phyloP scores from a whole-genome alignment of 2,113 vertebrate genomes.

The Cryptomyrus ogoouensis region DNA sequence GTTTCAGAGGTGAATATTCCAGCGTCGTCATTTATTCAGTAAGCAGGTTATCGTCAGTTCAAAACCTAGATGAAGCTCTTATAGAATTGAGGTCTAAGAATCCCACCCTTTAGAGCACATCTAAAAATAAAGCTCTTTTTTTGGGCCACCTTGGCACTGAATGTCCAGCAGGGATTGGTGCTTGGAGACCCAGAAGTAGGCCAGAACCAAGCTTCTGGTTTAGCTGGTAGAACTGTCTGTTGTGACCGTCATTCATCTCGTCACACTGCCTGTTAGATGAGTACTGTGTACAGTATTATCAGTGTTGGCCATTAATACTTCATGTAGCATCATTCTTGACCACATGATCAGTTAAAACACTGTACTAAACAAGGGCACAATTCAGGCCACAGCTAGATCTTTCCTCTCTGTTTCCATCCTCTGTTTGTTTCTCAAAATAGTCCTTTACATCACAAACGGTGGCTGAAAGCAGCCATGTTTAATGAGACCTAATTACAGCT shows the following conservation, averaged over 20 bases:
- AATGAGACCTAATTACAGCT: constrained; percentile 41
- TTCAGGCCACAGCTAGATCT: not conserved
- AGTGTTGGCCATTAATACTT: not conserved
- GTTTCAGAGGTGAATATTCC: not conserved
- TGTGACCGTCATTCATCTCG: not conserved
- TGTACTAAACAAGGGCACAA: not conserved
- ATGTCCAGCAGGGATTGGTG: constrained; percentile 8
- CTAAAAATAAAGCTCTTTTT: constrained; percentile 46
- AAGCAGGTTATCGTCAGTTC: constrained; percentile 7
- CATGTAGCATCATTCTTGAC: not conserved
- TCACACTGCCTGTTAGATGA: not conserved
- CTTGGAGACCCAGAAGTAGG: constrained; percentile 16
- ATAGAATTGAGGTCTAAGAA: constrained; percentile 35
- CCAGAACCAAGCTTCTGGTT: not conserved
- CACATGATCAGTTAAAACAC: not conserved
- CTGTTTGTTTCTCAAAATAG: constrained; percentile 19
- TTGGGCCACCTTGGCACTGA: not conserved
- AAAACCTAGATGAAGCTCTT: constrained; percentile 2
- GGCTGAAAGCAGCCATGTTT: constrained; percentile 42
- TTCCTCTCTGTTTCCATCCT: not conserved
- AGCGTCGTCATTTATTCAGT: not conserved
- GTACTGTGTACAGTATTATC: not conserved
- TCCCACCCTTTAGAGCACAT: constrained; percentile 35
- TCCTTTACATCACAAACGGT: constrained; percentile 27
- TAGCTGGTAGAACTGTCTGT: not conserved